Evolutionary conservation across 1,140 invertebrate genomes (phyloP), one percentile per base, ranked within the genome.

Genomic region (Meloidogyne floridensis): DNA sequence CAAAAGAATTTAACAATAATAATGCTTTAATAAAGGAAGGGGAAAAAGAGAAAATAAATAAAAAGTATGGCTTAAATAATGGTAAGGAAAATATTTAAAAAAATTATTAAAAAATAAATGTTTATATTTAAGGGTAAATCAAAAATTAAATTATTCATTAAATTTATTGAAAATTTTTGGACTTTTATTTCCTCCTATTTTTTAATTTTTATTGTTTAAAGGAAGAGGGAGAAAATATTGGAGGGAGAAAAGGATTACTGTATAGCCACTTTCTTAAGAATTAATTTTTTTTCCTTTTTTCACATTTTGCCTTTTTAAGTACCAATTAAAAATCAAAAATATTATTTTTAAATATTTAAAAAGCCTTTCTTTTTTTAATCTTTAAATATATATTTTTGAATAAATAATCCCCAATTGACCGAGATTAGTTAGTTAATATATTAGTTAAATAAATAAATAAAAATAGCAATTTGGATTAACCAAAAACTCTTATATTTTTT

Each of bases 401-500:
- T 65, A 65, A n/a, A 65, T 65, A 65, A 65, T 65, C 59, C 59
- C n/a, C 59, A 65, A 65, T 65, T 65, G 59, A 65, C 59, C 59
- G 59, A 65, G 47, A 47, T 8, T 47, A 47, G 7, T 47, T 47
- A 47, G 7, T 4, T 6, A 47, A 47, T 6, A 65, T 15, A 7
- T 32, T 32, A 32, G 32, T 32, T 32, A 32, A 32, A 32, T 32
- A 32, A 20, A 20, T 20, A 20, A 6, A n/a, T 11, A 59, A 59
- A 59, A 15, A 59, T 59, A 15, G 15, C 13, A 59, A 15, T 59
- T 59, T 59, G 47, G 47, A 47, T 54, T 54, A 10, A 11, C 10
- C 2, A 54, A 54, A 9, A 11, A 54, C 32, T 32, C 32, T 32
- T 32, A 32, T 32, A 32, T 32, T 32, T 32, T 32, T 32, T 54